A percentile compares a stretch with the other conserved stretches of the same genome.
Conservation (phyloP, 2,797 vertebrate species). For the Pangasius djambal region DNA sequence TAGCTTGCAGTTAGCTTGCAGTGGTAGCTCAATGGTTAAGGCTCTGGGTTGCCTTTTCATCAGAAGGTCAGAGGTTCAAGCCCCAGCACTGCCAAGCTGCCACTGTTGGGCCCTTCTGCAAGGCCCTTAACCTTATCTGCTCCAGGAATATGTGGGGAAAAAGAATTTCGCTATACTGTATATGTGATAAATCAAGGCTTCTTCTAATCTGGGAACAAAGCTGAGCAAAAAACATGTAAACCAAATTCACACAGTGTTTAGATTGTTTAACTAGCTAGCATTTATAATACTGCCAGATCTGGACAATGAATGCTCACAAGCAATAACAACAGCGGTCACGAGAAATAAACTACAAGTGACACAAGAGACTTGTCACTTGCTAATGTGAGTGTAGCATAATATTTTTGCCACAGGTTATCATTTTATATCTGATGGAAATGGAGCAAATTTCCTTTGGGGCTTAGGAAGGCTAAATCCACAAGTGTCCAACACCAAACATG, state of each 20-base stretch:
- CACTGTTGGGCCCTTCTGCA: not conserved
- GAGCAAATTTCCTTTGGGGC: not conserved
- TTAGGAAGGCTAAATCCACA: constrained; percentile 3
- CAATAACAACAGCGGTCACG: not conserved
- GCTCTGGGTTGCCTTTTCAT: not conserved
- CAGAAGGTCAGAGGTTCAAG: not conserved
- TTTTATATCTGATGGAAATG: not conserved
- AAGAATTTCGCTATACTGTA: no score
- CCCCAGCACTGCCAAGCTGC: not conserved
- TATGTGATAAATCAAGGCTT: not conserved
- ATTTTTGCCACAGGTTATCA: not conserved
- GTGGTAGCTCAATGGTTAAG: not conserved
- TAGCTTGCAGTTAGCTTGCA: not conserved
- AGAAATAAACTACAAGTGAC: not conserved
- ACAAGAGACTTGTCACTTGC: not conserved
- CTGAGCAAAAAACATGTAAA: not conserved
- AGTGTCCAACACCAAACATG: not conserved
- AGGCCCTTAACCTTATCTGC: not conserved
- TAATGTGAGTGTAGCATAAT: not conserved
- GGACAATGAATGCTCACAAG: not conserved
- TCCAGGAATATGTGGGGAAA: not conserved
- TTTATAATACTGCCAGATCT: not conserved
- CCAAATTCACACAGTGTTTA: not conserved
- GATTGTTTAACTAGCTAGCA: not conserved
- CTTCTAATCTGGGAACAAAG: not conserved